Percentiles rank a stretch among this genome's conserved stretches.
Evolutionary conservation across 2,888 invertebrate genomes (phyloP).

Genomic region (Trilocha varians): DNA sequence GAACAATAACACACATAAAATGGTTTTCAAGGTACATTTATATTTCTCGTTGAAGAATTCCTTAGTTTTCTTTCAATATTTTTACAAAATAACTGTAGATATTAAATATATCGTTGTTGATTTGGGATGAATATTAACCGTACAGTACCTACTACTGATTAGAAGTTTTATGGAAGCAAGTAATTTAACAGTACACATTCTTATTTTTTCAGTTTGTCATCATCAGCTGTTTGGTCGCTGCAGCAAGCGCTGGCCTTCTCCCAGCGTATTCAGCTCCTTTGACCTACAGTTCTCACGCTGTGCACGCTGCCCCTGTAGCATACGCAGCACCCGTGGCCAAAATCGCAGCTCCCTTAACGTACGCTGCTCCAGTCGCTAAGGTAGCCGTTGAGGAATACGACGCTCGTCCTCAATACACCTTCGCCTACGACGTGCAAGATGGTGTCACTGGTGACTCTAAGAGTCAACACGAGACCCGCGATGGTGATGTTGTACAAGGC

Average conservation of each 20-base stretch:
- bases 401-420: conserved; percentile 59
- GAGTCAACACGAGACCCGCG: conserved; percentile 64
- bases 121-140: no score
- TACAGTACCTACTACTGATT: no score
- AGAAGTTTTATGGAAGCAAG: no score
- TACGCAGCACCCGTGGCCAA: conserved; percentile 26
- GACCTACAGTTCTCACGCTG: conserved; percentile 24
- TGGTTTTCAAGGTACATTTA: conserved; percentile 51
- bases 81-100: no score
- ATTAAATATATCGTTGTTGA: no score
- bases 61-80: no score
- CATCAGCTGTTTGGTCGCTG: conserved; percentile 42
- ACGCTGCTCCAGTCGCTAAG: conserved; percentile 26
- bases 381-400: conserved; percentile 36
- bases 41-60: background rate
- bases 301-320: conserved; percentile 24
- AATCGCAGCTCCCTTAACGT: no score
- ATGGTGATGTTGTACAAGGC: conserved; percentile 67
- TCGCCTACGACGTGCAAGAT: conserved; percentile 68
- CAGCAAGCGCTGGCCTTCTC: conserved; percentile 41
- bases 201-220: conserved; percentile 49
- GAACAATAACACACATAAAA: conserved; percentile 36
- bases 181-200: no score
- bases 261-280: conserved; percentile 37
- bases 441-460: conserved; percentile 58